Evolutionary conservation across 2,888 invertebrate species (phyloP), one percentile per base, ranked within the genome.

Genomic region (Diarsia dahlii): DNA sequence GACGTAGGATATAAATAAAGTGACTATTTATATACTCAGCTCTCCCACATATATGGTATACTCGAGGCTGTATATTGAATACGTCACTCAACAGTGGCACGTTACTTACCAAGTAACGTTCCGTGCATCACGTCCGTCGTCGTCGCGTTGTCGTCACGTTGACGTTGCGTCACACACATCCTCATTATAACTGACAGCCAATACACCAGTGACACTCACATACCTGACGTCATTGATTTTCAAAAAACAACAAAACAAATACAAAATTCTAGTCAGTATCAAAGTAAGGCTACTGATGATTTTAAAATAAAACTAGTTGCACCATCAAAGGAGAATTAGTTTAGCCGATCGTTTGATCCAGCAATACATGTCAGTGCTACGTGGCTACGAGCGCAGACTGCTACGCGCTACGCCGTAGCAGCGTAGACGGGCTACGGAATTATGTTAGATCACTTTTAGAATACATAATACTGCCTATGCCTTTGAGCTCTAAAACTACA

Each of bases 371-470:
- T 39, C 68, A 71, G 56, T 68, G 65, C 83, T 84, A 79, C 86
- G 79, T 10, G 64, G 73, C 72, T 76, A 84, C 84, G 87, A 75
- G 69, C 68, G 80, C 80, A 84, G 69, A 4, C 58, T 45, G 72
- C 87, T 84, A 87, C 87, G 77, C 62, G 48, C 74, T 80, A 80
- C 72, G 84, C 71, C 60, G 71, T 66, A 69, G 78, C 74, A 52
- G 6, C 52, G 85, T 81, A 77, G 74, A 65, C 56, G 62, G 34
- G 77, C 54, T 75, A 87, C 71, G 69, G 34, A 84, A 84, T 81
- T 39, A 77, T 74, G 66, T 74, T 75, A 64, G 65, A 67, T 72
- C 65, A 72, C 85, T 84, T 87, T 84, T 64, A 71, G 80, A 84
- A 84, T 80, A 71, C 75, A 71, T 68, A 67, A 69, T 68, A 67